These are phyloP conservation scores for Coelinius sp. DNA, from an alignment of 2,888 invertebrate genomes.

Conservation along the genomic window DNA sequence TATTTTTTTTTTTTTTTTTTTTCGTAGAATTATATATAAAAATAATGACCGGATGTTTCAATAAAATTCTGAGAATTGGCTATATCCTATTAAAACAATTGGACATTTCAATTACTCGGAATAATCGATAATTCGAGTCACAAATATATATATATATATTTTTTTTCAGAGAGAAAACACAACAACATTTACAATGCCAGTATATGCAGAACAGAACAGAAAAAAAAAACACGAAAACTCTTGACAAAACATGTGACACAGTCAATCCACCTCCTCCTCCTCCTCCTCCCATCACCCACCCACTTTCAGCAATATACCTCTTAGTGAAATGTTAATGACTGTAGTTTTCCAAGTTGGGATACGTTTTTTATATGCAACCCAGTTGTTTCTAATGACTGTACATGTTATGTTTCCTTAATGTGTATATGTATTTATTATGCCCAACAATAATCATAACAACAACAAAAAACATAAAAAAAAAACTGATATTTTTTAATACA, in stretches of 20 bases:
- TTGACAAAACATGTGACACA: slow-evolving; percentile 37
- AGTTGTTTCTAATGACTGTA: slow-evolving; percentile 66
- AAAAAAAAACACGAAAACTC: not conserved
- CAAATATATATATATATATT: not conserved
- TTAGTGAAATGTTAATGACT: slow-evolving; percentile 68
- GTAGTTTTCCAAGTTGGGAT: slow-evolving; percentile 65
- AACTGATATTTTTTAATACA: not conserved
- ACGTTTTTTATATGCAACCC: slow-evolving; percentile 65
- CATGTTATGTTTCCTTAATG: slow-evolving; percentile 67
- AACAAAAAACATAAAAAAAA: slow-evolving; percentile 1
- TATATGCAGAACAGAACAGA: no score
- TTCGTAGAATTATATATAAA: not conserved
- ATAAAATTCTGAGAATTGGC: not conserved
- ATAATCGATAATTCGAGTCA: not conserved
- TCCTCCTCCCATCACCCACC: slow-evolving; percentile 24
- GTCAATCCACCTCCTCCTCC: slow-evolving; percentile 27
- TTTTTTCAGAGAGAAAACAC: slow-evolving; percentile 1
- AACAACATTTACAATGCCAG: slow-evolving; percentile 23
- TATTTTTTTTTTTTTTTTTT: not conserved
- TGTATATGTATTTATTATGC: slow-evolving; percentile 60
- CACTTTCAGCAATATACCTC: slow-evolving; percentile 53
- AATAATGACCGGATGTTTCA: not conserved
- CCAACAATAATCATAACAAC: slow-evolving; percentile 34
- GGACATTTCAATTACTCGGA: not conserved
- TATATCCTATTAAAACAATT: slow-evolving; percentile 19